Evolutionary conservation across 2,113 vertebrate species (phyloP), one percentile per base, ranked within the genome.

Genomic region (Xiphophorus hellerii): DNA sequence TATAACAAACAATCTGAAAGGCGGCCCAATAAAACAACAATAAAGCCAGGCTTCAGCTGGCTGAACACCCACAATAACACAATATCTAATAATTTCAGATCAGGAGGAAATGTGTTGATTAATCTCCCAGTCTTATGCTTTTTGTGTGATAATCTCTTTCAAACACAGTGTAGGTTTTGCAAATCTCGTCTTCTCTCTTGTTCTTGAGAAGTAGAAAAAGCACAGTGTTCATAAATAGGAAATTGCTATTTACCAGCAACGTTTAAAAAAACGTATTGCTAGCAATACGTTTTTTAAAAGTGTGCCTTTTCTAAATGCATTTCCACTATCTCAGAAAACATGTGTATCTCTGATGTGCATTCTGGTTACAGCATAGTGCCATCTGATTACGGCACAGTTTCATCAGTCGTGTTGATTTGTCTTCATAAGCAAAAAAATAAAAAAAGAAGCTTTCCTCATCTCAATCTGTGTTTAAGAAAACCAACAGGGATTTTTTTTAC

Each of bases 371-470:
- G 73, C 78, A 66, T 74, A 77, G 66, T 28, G 62, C 71, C 66
- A 71, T 76, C 71, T 92, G 87, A 92, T 93, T 89, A 90, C 83
- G 92, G 89, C 78, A 71, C 28, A 10, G 71, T 62, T 68, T 62
- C 74, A 92, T 94, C 91, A 81, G 86, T 92, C 39, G 20, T 69
- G 48, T 84, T 78, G 74, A 78, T 74, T 86, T 78, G 44, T 64
- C 71, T 33, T 72, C 62, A 61, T 73, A 39, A 60, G 54, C 71
- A 54, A 58, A 69, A 79, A 63, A 83, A 37, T 0, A 37, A 37
- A 37, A 35, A 70, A 27, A 77, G 28, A 35, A 77, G 31, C 5
- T 42, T 35, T 73, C 66, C 22, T 77, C 65, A 58, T 67, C 13
- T 1, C 44, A 42, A 42, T 48, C 44, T 48, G 44, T 0, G 0